Evolutionary conservation across 2,113 vertebrate genomes (phyloP).

Genomic region (Thomomys bottae): DNA sequence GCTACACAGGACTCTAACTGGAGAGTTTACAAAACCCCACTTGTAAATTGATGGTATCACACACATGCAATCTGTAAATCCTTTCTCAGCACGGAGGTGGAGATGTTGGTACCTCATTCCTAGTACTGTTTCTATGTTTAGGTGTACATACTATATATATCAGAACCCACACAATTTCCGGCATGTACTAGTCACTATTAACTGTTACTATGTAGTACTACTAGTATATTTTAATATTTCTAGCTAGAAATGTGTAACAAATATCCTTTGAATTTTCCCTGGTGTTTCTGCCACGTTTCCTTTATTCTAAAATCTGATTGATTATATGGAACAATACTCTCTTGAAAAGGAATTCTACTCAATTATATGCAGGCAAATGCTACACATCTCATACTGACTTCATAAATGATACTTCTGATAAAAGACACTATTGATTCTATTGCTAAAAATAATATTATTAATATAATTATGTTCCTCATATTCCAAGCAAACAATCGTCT

Average conservation of each 20-base stretch:
- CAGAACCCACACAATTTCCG: neutral
- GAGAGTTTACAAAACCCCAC: neutral
- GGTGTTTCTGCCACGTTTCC: neutral
- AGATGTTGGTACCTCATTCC: neutral
- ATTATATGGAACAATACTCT: constrained; percentile 16
- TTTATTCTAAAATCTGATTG: neutral
- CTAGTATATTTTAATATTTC: neutral
- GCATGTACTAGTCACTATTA: neutral
- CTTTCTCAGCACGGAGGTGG: neutral
- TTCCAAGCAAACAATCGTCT: neutral
- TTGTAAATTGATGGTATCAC: neutral
- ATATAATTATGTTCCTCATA: neutral
- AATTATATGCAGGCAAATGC: neutral
- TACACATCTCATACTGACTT: neutral
- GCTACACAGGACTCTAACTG: neutral
- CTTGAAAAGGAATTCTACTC: neutral
- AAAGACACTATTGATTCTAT: neutral
- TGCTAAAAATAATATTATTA: neutral
- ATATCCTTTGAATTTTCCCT: neutral
- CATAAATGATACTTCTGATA: neutral
- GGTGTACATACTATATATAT: neutral
- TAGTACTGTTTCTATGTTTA: neutral
- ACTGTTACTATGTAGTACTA: neutral
- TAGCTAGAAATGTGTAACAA: neutral
- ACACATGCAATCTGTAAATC: neutral